phyloP scores from a whole-genome alignment of 2,888 invertebrate species.

The Apodemia mormo region DNA sequence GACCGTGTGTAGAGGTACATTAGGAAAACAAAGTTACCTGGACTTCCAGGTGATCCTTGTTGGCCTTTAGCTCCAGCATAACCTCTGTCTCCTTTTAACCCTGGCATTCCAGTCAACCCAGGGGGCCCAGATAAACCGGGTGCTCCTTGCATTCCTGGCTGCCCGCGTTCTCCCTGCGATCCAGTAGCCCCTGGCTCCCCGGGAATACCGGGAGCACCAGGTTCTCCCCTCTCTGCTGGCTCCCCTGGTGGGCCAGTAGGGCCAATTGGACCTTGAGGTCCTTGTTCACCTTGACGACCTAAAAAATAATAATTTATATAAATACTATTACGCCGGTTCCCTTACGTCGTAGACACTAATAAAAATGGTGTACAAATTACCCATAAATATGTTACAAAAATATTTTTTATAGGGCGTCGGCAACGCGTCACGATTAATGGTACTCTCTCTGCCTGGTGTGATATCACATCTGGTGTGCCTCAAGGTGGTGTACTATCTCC shows the following conservation, averaged over 20 bases:
- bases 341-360: too few species aligned
- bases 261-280: conserved; percentile 88
- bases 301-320: neutral
- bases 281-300: conserved; percentile 88
- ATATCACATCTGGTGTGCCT: too few species aligned
- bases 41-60: conserved; percentile 85
- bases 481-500: too few species aligned
- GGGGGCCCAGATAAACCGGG: conserved; percentile 86
- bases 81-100: conserved; percentile 88
- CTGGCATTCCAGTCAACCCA: conserved; percentile 86
- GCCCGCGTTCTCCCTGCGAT: conserved; percentile 87
- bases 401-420: too few species aligned
- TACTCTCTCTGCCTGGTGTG: too few species aligned
- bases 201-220: conserved; percentile 86
- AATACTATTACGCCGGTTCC: too few species aligned
- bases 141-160: conserved; percentile 85
- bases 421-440: too few species aligned
- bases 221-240: conserved; percentile 89
- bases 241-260: conserved; percentile 90
- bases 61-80: conserved; percentile 86
- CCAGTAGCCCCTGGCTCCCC: conserved; percentile 89
- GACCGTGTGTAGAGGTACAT: too few species aligned
- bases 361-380: too few species aligned
- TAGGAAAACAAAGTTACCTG: conserved; percentile 57
- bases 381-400: too few species aligned